Conservation (phyloP, 2,113 vertebrate genomes). For the Steatornis caripensis region DNA sequence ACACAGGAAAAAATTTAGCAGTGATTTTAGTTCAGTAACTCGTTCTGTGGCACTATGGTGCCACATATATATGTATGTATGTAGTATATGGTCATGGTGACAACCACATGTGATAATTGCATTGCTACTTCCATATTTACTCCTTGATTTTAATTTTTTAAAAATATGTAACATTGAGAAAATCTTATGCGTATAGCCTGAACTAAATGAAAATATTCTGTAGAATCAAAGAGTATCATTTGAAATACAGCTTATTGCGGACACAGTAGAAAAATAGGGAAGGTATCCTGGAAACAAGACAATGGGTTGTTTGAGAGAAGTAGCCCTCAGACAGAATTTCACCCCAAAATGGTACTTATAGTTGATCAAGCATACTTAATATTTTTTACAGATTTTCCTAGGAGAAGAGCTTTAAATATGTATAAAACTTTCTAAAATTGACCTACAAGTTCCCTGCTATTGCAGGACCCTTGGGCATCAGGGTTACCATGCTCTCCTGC, state of each 20-base stretch:
- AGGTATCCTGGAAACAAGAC: background rate
- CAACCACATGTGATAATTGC: background rate
- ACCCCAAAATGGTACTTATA: background rate
- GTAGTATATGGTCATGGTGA: background rate
- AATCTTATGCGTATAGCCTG: background rate
- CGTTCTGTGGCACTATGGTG: background rate
- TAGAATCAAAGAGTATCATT: background rate
- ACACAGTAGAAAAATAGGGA: background rate
- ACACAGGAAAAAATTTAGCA: background rate
- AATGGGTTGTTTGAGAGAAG: background rate
- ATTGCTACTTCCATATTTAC: background rate
- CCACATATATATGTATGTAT: too few species aligned
- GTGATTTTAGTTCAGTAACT: background rate
- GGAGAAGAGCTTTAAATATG: background rate
- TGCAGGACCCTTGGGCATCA: background rate
- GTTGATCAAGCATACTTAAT: background rate
- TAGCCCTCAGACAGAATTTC: background rate
- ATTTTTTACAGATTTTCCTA: background rate
- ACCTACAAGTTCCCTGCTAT: background rate
- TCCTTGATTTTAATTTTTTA: background rate
- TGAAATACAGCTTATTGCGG: background rate
- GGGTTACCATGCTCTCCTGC: background rate
- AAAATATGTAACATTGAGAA: background rate
- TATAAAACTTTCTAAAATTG: background rate
- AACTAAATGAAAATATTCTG: background rate